Percentiles rank a stretch among this genome's conserved stretches.
phyloP scores from a whole-genome alignment of 1,140 invertebrate genomes.

The Oncopodura yosiiana region DNA sequence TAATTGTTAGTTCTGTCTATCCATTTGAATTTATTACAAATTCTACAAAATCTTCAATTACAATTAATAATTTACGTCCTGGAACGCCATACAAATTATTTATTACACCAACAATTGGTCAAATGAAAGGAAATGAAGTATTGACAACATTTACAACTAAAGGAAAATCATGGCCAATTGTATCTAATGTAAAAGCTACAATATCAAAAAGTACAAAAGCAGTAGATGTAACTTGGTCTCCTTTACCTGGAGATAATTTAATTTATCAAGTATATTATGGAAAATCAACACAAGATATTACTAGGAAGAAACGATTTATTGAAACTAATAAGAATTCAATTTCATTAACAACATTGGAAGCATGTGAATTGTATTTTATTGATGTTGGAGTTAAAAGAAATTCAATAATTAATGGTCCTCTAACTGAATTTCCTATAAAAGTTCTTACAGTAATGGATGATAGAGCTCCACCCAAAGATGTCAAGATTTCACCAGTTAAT shows the following conservation, averaged over 20 bases:
- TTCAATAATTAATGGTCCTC: conserved; percentile 51
- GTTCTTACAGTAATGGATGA: conserved; percentile 45
- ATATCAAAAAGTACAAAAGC: conserved; percentile 37
- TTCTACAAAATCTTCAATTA: conserved; percentile 33
- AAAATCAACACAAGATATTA: conserved; percentile 19
- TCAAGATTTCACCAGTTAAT: conserved; percentile 7
- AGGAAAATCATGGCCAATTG: conserved; percentile 49
- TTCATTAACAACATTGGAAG: conserved; percentile 51
- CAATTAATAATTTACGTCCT: conserved; percentile 49
- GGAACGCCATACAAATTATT: conserved; percentile 51
- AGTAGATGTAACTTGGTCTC: neutral
- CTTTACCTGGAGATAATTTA: conserved; percentile 24
- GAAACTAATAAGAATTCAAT: conserved; percentile 50
- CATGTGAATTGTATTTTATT: conserved; percentile 64
- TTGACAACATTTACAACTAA: conserved; percentile 45
- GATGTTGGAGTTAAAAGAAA: conserved; percentile 48
- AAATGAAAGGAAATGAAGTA: conserved; percentile 48
- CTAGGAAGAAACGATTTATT: conserved; percentile 9
- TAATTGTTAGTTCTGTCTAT: too few relatives aligned
- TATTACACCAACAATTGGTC: conserved; percentile 52
- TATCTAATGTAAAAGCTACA: conserved; percentile 47
- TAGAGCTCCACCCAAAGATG: conserved; percentile 31
- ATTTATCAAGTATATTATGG: conserved; percentile 38
- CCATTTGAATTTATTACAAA: neutral
- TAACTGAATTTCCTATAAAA: conserved; percentile 44